These are phyloP conservation scores for human DNA, from an alignment of 2,113 vertebrate genomes.

Conservation along the genomic window DNA sequence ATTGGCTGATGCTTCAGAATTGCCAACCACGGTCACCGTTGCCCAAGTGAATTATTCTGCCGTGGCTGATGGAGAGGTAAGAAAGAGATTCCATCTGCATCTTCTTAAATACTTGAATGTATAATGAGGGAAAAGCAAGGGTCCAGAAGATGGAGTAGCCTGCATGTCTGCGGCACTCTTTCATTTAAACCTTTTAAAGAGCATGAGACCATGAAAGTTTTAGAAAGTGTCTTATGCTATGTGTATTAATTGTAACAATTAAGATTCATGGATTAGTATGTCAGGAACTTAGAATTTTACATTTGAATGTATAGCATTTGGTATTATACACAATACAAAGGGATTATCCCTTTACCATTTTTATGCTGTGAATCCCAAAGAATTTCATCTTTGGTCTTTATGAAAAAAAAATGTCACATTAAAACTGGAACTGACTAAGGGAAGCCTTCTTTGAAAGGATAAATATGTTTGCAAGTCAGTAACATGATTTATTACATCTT, in stretches of 20 bases:
- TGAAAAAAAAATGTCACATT: neutral
- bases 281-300: neutral
- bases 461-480: neutral
- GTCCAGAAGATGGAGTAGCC: neutral
- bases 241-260: neutral
- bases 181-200: neutral
- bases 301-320: slow-evolving; percentile 23
- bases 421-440: slow-evolving; percentile 6
- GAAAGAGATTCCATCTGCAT: neutral
- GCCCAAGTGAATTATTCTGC: slow-evolving; percentile 98
- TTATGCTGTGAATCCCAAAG: slow-evolving; percentile 13
- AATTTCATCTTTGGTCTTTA: slow-evolving; percentile 20
- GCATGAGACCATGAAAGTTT: neutral
- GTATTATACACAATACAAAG: neutral
- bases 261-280: neutral
- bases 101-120: neutral
- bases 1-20: slow-evolving; percentile 95
- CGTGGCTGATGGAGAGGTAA: slow-evolving; percentile 96
- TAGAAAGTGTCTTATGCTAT: neutral
- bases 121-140: neutral
- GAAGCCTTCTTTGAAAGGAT: neutral
- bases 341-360: neutral
- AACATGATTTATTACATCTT: neutral
- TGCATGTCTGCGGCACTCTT: neutral
- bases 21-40: slow-evolving; percentile 96